Evolutionary conservation across 2,797 vertebrate genomes (phyloP).

Genomic region (Pithecia hirsuta): DNA sequence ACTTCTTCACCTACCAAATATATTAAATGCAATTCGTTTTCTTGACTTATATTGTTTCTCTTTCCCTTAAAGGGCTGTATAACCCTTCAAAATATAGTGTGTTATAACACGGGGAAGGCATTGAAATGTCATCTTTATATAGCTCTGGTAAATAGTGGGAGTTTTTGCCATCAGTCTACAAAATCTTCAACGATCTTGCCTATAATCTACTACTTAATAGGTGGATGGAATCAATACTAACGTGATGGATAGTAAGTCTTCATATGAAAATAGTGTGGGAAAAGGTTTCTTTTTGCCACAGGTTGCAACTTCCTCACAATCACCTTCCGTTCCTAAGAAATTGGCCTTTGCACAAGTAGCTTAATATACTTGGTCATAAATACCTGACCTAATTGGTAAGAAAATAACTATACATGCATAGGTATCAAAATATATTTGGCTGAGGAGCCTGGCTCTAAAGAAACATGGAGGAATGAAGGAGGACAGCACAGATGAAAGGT

Average conservation of each 20-base stretch:
- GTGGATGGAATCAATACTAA: neutral
- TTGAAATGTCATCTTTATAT: slow-evolving; percentile 43
- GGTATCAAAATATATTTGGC: neutral
- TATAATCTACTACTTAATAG: slow-evolving; percentile 53
- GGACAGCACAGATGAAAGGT: neutral
- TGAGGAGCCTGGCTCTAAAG: neutral
- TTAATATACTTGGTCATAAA: neutral
- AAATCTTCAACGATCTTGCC: slow-evolving; percentile 62
- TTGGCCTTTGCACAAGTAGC: neutral
- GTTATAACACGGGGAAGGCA: neutral
- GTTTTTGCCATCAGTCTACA: slow-evolving; percentile 53
- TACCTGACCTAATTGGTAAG: neutral
- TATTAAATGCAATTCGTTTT: neutral
- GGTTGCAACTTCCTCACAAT: slow-evolving; percentile 23
- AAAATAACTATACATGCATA: neutral
- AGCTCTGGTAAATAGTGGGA: slow-evolving; percentile 51
- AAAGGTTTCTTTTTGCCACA: neutral
- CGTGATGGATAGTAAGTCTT: slow-evolving; percentile 24
- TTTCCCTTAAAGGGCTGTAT: neutral
- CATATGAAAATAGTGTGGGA: neutral
- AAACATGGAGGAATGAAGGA: neutral
- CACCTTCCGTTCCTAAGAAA: slow-evolving; percentile 20
- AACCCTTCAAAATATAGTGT: slow-evolving; percentile 36
- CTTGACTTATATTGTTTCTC: neutral
- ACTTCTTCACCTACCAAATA: neutral